A percentile compares a stretch with the other conserved stretches of the same genome.
Evolutionary conservation across 1,140 invertebrate genomes (phyloP).

Genomic region (Drosophila pachea): DNA sequence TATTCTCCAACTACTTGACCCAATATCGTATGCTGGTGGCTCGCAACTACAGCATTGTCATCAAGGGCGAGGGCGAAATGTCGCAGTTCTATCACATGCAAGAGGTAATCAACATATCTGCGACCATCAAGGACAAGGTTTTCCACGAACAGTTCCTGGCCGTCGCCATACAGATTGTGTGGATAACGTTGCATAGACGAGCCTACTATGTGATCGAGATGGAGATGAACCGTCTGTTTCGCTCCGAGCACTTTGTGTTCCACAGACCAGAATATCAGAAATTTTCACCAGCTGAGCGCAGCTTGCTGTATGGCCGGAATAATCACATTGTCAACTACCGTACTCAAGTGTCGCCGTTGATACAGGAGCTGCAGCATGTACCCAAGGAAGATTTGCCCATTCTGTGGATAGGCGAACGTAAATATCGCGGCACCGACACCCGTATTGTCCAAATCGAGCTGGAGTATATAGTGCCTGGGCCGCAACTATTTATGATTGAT

Average conservation of each 20-base stretch:
- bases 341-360: constrained; percentile 62
- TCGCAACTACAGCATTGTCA: constrained; percentile 64
- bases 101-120: constrained; percentile 61
- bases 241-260: constrained; percentile 68
- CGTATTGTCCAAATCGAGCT: constrained; percentile 64
- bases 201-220: constrained; percentile 66
- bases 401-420: constrained; percentile 73
- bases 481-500: constrained; percentile 68
- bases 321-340: constrained; percentile 67
- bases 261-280: constrained; percentile 40
- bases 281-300: constrained; percentile 52
- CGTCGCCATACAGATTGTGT: constrained; percentile 62
- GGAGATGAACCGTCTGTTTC: constrained; percentile 72
- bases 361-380: constrained; percentile 61
- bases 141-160: constrained; percentile 72
- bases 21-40: constrained; percentile 71
- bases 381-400: constrained; percentile 59
- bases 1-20: constrained; percentile 59
- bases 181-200: constrained; percentile 67
- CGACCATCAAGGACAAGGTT: constrained; percentile 51
- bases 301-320: constrained; percentile 62
- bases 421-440: constrained; percentile 67
- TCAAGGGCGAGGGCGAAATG: constrained; percentile 66
- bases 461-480: constrained; percentile 67
- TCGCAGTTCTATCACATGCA: constrained; percentile 58